Evolutionary conservation across 2,888 invertebrate species (phyloP).

Genomic region (Tolmerus cingulatus): DNA sequence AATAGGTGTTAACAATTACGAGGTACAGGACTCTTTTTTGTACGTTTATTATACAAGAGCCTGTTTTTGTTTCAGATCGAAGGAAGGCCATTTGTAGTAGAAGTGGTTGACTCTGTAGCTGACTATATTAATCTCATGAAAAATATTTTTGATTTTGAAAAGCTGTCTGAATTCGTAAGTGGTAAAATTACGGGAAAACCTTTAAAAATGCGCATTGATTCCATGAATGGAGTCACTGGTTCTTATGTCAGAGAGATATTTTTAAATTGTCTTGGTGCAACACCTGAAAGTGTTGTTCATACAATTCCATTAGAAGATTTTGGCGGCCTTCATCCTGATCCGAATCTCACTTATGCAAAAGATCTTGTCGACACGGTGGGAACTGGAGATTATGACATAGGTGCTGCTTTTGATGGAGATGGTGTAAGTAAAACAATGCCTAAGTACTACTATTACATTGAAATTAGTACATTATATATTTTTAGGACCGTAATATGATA

Average conservation of each 20-base stretch:
- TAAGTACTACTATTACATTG: neutral
- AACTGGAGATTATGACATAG: constrained; percentile 71
- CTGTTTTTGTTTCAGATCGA: constrained; percentile 68
- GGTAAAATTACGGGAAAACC: constrained; percentile 73
- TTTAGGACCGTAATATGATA: constrained; percentile 92
- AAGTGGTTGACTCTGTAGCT: constrained; percentile 88
- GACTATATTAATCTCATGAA: constrained; percentile 93
- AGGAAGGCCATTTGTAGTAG: constrained; percentile 77
- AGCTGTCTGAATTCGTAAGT: constrained; percentile 76
- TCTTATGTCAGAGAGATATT: constrained; percentile 93
- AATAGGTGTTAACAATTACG: constrained; percentile 73
- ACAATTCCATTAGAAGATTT: constrained; percentile 90
- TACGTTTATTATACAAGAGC: no score
- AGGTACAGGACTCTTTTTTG: constrained; percentile 52
- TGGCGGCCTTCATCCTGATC: constrained; percentile 96
- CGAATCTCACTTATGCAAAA: constrained; percentile 90
- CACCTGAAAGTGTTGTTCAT: constrained; percentile 75
- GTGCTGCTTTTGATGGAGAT: constrained; percentile 99
- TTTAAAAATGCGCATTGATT: constrained; percentile 88
- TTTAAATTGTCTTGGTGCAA: constrained; percentile 82
- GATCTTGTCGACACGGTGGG: constrained; percentile 77
- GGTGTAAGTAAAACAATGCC: constrained; percentile 65
- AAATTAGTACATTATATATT: constrained; percentile 57
- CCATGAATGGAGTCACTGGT: constrained; percentile 98
- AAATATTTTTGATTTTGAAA: constrained; percentile 92